Conservation (phyloP, 1,140 invertebrate genomes). For the Platyscapa corneri region DNA sequence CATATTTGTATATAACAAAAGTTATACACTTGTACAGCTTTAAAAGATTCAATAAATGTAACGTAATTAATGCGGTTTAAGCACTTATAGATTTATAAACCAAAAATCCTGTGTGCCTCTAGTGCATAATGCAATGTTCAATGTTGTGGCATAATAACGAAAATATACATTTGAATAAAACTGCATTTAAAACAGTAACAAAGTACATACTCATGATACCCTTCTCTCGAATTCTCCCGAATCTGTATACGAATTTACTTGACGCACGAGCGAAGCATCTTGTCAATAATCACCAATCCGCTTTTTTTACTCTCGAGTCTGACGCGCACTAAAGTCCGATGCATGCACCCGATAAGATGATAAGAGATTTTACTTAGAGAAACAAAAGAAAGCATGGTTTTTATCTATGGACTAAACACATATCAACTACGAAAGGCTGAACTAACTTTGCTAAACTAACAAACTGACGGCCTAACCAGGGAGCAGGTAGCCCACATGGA, state of each 20-base stretch:
- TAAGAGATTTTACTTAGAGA: neutral
- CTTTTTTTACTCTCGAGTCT: constrained; percentile 13
- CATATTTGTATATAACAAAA: constrained; percentile 44
- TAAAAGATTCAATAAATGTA: constrained; percentile 44
- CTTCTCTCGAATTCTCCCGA: constrained; percentile 1
- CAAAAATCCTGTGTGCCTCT: constrained; percentile 32
- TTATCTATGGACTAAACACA: constrained; percentile 9
- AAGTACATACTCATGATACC: neutral
- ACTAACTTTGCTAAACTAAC: constrained; percentile 67
- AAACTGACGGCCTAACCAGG: constrained; percentile 70
- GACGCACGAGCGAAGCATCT: neutral
- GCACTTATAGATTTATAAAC: constrained; percentile 32
- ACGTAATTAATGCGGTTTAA: constrained; percentile 37
- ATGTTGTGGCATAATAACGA: constrained; percentile 31
- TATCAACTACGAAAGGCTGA: constrained; percentile 1
- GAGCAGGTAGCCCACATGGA: constrained; percentile 76
- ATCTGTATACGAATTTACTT: neutral
- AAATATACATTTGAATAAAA: constrained; percentile 24
- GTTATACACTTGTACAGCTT: constrained; percentile 43
- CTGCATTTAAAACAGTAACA: constrained; percentile 29
- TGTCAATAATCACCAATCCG: constrained; percentile 23
- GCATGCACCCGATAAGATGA: constrained; percentile 22
- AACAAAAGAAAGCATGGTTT: constrained; percentile 18
- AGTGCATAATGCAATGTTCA: constrained; percentile 30
- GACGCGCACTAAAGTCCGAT: constrained; percentile 15